These are phyloP conservation scores for Tachina lurida DNA, from an alignment of 2,888 invertebrate genomes.

Conservation along the genomic window DNA sequence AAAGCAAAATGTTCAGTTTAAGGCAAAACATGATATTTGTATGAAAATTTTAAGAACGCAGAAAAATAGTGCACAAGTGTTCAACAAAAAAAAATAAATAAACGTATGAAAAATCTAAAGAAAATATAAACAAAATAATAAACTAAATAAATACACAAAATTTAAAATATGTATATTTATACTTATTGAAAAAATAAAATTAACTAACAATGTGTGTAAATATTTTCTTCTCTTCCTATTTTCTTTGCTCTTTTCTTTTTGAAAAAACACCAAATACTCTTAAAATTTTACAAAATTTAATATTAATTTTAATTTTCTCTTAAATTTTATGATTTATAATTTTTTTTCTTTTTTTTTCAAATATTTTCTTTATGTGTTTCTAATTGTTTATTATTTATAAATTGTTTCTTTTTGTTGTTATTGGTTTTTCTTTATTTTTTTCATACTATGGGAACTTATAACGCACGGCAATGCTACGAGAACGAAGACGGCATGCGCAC, in stretches of 20 bases:
- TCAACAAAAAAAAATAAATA: slow-evolving; percentile 50
- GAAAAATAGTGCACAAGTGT: slow-evolving; percentile 55
- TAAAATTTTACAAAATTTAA: slow-evolving; percentile 25
- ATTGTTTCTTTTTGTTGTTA: slow-evolving; percentile 77
- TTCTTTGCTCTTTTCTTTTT: slow-evolving; percentile 35
- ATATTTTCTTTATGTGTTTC: slow-evolving; percentile 65
- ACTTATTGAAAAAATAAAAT: slow-evolving; percentile 5
- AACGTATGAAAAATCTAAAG: slow-evolving; percentile 66
- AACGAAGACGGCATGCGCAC: slow-evolving; percentile 93
- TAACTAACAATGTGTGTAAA: slow-evolving; percentile 60
- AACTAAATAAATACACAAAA: slow-evolving; percentile 35
- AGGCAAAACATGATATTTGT: slow-evolving; percentile 69
- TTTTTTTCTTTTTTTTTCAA: slow-evolving; percentile 35
- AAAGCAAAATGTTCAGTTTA: neutral
- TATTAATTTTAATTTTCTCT: slow-evolving; percentile 34
- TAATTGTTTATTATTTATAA: slow-evolving; percentile 70
- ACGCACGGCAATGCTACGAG: slow-evolving; percentile 89
- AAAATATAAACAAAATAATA: slow-evolving; percentile 62
- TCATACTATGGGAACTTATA: slow-evolving; percentile 83
- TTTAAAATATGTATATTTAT: slow-evolving; percentile 27
- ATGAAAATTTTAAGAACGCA: slow-evolving; percentile 34
- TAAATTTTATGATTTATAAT: neutral
- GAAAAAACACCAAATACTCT: neutral
- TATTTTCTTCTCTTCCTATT: slow-evolving; percentile 21
- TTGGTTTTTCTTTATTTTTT: slow-evolving; percentile 81